Conservation (phyloP, 2,888 invertebrate genomes). For the Polydrusus pterygomalis region DNA sequence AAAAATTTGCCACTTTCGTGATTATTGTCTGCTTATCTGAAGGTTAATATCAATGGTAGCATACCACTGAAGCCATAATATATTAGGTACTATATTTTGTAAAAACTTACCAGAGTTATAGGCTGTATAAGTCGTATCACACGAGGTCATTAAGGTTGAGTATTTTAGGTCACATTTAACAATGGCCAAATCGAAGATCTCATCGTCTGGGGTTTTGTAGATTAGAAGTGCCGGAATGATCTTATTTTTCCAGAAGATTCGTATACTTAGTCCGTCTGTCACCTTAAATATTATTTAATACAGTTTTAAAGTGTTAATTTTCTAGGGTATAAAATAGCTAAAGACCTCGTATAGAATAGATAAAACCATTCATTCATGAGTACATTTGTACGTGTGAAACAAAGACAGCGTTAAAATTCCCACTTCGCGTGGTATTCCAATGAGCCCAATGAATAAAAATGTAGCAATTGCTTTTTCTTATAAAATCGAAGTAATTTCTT, state of each 20-base stretch:
- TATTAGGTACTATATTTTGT: background rate
- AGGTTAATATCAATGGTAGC: no score
- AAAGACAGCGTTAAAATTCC: no score
- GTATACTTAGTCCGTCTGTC: constrained; percentile 6
- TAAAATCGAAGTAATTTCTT: no score
- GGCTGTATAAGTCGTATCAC: background rate
- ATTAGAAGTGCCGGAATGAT: constrained; percentile 70
- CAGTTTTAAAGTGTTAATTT: background rate
- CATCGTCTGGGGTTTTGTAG: constrained; percentile 72
- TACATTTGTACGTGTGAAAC: no score
- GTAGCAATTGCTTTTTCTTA: no score
- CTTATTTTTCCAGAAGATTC: constrained; percentile 46
- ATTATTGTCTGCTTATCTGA: no score
- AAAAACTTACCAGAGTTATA: constrained; percentile 4
- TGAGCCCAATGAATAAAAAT: no score
- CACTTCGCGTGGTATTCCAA: no score
- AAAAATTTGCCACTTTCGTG: no score
- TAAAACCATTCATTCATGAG: no score
- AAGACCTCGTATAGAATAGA: no score
- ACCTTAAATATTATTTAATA: constrained; percentile 26
- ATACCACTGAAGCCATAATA: no score
- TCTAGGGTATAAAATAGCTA: background rate
- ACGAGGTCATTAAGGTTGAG: background rate
- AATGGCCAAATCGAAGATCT: constrained; percentile 74
- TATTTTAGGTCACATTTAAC: constrained; percentile 69